These are phyloP conservation scores for Ptychodera flava DNA, from an alignment of 35 echinoderm and acorn worm species.

Conservation along the genomic window DNA sequence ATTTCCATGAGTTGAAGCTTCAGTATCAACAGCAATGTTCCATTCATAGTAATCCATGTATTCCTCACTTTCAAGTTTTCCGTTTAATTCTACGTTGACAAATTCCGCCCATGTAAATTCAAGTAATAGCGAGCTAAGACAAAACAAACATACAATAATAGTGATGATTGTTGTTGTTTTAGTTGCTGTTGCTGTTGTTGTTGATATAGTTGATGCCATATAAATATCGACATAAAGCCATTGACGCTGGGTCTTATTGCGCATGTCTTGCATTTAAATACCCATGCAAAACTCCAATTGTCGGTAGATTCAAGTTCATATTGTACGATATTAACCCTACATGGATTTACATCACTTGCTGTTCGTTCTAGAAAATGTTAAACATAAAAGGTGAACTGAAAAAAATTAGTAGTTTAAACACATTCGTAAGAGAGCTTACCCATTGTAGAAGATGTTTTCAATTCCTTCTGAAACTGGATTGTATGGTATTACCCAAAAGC, in stretches of 20 bases:
- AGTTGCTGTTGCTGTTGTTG: not conserved
- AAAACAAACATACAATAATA: not conserved
- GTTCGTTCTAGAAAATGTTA: not conserved
- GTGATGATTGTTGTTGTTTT: no score
- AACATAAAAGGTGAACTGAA: not conserved
- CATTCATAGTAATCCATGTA: conserved; percentile 45
- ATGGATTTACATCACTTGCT: not conserved
- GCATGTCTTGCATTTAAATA: not conserved
- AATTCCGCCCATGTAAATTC: not conserved
- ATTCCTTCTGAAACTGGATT: not conserved
- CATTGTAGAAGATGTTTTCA: no score
- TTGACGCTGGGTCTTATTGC: not conserved
- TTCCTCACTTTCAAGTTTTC: not conserved
- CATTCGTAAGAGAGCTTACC: not conserved
- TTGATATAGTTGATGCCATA: not conserved
- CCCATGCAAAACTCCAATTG: not conserved
- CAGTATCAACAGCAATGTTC: conserved; percentile 6
- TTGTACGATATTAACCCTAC: not conserved
- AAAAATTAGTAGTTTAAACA: not conserved
- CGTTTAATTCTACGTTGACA: not conserved
- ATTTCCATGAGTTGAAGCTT: not conserved
- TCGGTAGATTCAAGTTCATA: not conserved
- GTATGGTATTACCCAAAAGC: conserved; percentile 16
- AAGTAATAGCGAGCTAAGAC: not conserved
- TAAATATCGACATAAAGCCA: not conserved